These are phyloP conservation scores for Sceliomorpha sp. DNA, from an alignment of 2,888 invertebrate species.

Conservation along the genomic window DNA sequence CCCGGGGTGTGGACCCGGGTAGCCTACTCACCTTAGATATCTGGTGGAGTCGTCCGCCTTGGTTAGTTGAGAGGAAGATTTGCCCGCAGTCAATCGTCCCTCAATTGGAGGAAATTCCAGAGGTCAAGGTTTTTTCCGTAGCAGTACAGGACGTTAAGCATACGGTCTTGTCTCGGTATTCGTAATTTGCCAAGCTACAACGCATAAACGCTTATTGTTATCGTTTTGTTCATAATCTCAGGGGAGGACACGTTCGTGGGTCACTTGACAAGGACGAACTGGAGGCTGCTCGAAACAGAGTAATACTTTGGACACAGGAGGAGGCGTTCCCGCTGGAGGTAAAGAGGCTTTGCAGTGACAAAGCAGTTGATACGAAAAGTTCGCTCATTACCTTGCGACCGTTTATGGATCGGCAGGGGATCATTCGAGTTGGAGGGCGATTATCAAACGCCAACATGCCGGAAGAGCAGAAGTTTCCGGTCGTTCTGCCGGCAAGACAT, in stretches of 20 bases:
- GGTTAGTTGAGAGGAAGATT: not conserved
- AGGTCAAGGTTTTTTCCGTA: not conserved
- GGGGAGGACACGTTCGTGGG: not conserved
- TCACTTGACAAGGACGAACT: not conserved
- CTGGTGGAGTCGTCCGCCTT: not conserved
- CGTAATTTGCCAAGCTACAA: not conserved
- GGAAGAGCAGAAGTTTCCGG: constrained; percentile 3
- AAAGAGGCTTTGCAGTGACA: not conserved
- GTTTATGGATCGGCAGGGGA: not conserved
- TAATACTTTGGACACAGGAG: not conserved
- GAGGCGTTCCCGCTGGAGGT: not conserved
- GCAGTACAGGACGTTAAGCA: too few relatives aligned
- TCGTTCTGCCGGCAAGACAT: not conserved
- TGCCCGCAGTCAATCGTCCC: not conserved
- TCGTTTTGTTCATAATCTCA: not conserved
- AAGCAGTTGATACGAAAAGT: not conserved
- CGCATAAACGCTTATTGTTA: constrained; percentile 5
- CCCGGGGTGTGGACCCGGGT: not conserved
- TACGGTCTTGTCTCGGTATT: not conserved
- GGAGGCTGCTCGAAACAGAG: not conserved
- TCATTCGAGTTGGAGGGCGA: constrained; percentile 4
- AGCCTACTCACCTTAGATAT: not conserved
- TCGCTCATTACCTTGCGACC: not conserved
- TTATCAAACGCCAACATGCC: not conserved
- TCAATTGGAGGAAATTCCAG: not conserved